Evolutionary conservation across 2,888 invertebrate genomes (phyloP).

Genomic region (Agrochola litura): DNA sequence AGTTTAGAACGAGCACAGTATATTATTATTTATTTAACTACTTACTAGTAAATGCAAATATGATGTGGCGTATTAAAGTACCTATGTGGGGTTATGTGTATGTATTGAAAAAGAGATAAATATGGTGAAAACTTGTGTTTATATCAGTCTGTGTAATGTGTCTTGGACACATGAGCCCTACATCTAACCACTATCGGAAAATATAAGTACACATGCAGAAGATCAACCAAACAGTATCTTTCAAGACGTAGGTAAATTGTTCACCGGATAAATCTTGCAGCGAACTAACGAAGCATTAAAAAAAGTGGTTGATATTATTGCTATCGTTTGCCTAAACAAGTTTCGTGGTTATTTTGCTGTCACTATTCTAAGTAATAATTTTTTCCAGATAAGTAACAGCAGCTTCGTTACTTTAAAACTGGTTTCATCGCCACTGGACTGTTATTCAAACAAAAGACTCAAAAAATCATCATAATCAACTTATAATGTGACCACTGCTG

Average conservation of each 20-base stretch:
- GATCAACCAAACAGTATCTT: not conserved
- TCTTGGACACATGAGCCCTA: not conserved
- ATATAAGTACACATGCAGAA: not conserved
- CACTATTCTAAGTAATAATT: not conserved
- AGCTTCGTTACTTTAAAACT: not conserved
- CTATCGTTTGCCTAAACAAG: not conserved
- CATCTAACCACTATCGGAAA: not conserved
- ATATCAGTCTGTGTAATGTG: too few relatives aligned
- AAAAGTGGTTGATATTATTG: not conserved
- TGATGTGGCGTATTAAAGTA: too few relatives aligned
- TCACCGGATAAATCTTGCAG: conserved; percentile 3
- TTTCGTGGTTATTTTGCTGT: not conserved
- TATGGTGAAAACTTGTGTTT: too few relatives aligned
- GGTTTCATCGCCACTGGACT: not conserved
- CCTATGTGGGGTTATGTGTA: too few relatives aligned
- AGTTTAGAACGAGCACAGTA: too few relatives aligned
- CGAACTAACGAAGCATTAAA: not conserved
- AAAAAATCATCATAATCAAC: too few relatives aligned
- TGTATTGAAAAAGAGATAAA: too few relatives aligned
- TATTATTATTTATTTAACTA: too few relatives aligned
- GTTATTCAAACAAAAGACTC: not conserved
- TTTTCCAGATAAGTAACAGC: not conserved
- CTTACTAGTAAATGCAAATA: too few relatives aligned
- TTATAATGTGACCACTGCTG: too few relatives aligned
- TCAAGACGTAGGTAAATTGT: not conserved